These are phyloP conservation scores for Apoda limacodes DNA, from an alignment of 2,888 invertebrate species.

Conservation along the genomic window DNA sequence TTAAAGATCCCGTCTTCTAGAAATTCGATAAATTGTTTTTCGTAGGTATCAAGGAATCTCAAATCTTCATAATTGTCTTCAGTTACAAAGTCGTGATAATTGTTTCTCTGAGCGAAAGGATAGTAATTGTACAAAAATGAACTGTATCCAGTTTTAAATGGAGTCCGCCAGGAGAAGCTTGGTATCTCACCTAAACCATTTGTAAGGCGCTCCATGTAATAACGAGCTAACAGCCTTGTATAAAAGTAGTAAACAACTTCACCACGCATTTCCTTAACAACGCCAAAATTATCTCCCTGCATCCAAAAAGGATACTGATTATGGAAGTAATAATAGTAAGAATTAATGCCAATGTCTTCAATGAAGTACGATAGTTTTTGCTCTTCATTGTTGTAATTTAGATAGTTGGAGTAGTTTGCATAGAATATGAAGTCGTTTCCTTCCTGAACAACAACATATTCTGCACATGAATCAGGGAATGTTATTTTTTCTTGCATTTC, in stretches of 20 bases:
- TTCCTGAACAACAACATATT: constrained; percentile 48
- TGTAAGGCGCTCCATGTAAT: constrained; percentile 76
- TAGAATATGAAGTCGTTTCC: constrained; percentile 57
- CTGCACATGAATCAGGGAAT: constrained; percentile 33
- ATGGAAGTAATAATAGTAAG: constrained; percentile 75
- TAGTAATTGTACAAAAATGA: constrained; percentile 18
- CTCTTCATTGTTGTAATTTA: constrained; percentile 65
- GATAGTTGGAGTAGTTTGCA: constrained; percentile 69
- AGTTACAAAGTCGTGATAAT: constrained; percentile 68
- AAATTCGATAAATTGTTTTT: constrained; percentile 62
- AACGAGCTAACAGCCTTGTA: constrained; percentile 76
- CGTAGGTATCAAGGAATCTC: constrained; percentile 71
- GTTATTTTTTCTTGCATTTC: constrained; percentile 46
- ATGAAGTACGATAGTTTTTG: constrained; percentile 75
- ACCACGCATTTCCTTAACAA: constrained; percentile 70
- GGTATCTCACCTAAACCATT: constrained; percentile 73
- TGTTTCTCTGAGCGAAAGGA: constrained; percentile 26
- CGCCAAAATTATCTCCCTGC: constrained; percentile 56
- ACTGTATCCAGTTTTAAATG: constrained; percentile 51
- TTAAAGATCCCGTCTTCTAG: constrained; percentile 68
- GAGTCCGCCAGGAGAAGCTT: constrained; percentile 73
- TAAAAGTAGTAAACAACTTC: constrained; percentile 75
- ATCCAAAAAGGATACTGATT: constrained; percentile 74
- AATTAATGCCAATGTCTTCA: constrained; percentile 77
- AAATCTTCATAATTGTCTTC: constrained; percentile 57